Percentiles rank a stretch among this genome's conserved stretches.
Conservation (phyloP, 53 echinoderm and acorn worm species). For the Echinarachnius parma region DNA sequence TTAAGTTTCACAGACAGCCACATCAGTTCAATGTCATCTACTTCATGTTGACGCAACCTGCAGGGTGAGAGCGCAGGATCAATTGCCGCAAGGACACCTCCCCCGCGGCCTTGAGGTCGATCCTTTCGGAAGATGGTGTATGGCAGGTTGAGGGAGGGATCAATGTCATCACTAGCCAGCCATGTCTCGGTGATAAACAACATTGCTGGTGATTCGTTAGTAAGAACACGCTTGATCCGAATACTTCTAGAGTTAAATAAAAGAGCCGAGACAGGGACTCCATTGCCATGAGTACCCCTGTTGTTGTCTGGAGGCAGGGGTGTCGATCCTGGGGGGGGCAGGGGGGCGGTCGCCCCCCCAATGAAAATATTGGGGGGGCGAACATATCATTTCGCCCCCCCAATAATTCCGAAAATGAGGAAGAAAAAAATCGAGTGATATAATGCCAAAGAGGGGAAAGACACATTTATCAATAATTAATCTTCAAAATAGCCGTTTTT, state of each 20-base stretch:
- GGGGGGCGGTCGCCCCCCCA: no score
- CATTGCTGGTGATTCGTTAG: not conserved
- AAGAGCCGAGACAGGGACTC: not conserved
- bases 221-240: not conserved
- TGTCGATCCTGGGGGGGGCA: no score
- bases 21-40: not conserved
- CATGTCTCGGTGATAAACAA: slow-evolving; percentile 3
- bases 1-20: not conserved
- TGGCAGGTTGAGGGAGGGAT: not conserved
- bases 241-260: not conserved
- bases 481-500: no score
- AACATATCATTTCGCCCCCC: no score
- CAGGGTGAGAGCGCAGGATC: not conserved
- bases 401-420: no score
- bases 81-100: not conserved
- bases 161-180: not conserved
- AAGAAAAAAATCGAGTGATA: no score
- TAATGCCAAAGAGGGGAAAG: no score
- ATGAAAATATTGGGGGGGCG: no score
- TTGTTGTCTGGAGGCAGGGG: not conserved
- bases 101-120: not conserved
- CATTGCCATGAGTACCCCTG: not conserved
- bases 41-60: not conserved
- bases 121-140: not conserved
- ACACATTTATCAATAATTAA: no score